Percentiles rank a stretch among this genome's conserved stretches.
phyloP scores from a whole-genome alignment of 2,888 invertebrate genomes.

The Folsomia candida region DNA sequence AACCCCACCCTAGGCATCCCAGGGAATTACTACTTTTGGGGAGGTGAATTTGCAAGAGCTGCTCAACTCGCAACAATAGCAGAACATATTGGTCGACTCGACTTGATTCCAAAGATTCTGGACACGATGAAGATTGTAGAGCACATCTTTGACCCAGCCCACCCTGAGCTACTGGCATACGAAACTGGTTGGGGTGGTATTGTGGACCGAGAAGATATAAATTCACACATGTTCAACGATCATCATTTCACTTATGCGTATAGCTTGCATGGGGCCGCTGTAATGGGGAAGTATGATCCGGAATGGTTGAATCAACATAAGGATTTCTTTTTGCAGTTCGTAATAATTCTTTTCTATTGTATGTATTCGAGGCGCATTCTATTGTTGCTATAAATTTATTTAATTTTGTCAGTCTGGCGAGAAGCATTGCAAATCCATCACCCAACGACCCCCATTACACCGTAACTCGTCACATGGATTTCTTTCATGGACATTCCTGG shows the following conservation, averaged over 20 bases:
- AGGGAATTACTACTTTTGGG: not conserved
- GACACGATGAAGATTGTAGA: conserved; percentile 9
- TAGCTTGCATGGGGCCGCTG: conserved; percentile 28
- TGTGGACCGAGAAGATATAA: conserved; percentile 16
- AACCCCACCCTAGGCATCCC: not conserved
- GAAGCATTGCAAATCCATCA: not conserved
- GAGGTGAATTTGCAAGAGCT: conserved; percentile 1
- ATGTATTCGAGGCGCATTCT: not conserved
- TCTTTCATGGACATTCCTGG: not conserved
- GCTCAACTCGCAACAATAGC: conserved; percentile 23
- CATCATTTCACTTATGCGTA: conserved; percentile 32
- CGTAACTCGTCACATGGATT: not conserved
- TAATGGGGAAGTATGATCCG: conserved; percentile 26
- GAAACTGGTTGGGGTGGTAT: conserved; percentile 31
- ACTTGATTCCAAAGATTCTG: conserved; percentile 15
- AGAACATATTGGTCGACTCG: conserved; percentile 23
- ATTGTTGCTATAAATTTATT: no score
- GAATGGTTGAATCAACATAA: conserved; percentile 24
- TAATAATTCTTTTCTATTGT: no score
- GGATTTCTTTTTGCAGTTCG: conserved; percentile 24
- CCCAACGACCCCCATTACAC: not conserved
- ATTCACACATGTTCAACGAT: conserved; percentile 24
- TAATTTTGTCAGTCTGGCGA: not conserved
- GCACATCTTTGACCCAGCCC: conserved; percentile 17
- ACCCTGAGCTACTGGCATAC: conserved; percentile 11